Evolutionary conservation across 2,888 invertebrate genomes (phyloP), one percentile per base, ranked within the genome.

Genomic region (Pogonocherus hispidulus): DNA sequence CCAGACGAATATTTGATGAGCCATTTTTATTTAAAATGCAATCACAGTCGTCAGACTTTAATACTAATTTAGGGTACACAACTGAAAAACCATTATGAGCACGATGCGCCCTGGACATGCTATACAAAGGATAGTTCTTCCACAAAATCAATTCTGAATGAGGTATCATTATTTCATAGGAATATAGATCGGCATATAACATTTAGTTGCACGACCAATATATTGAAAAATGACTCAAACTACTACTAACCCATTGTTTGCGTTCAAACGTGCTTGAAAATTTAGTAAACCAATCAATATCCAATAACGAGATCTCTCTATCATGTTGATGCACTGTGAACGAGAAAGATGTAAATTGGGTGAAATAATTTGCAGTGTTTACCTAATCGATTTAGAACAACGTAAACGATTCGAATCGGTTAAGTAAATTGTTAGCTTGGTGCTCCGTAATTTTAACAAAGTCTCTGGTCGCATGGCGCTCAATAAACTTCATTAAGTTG

Each of bases 401-500:
- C 66, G 51, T 60, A 68, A 70, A 68, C 63, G 63, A 71, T 51
- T 68, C 57, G 55, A 49, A 57, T 51, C 63, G 56, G 63, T 66
- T 69, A 63, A 69, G 64, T 67, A 62, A 64, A 69, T 64, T 69
- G 69, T 66, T 64, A 35, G 67, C 59, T 71, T 64, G 69, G 62
- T 64, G 66, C 64, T 63, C 64, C 62, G 64, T 69, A 62, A 71
- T 62, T 69, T 59, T 66, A 64, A 63, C 69, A 69, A 52, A 70
- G 72, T 67, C 67, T 65, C 59, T 66, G 67, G 72, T 65, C 60
- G 69, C 60, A 67, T 65, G 41, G 69, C 62, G 67, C 63, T 70
- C 69, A 62, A 72, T 70, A 67, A 70, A 70, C 72, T 70, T 72
- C 67, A 70, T 72, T 67, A 72, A 60, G 69, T 63, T 57, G 69